Percentiles rank a stretch among this genome's conserved stretches.
Conservation (phyloP, 30 jellyfish, hydroid and myxozoan species). For the Pelagia noctiluca region DNA sequence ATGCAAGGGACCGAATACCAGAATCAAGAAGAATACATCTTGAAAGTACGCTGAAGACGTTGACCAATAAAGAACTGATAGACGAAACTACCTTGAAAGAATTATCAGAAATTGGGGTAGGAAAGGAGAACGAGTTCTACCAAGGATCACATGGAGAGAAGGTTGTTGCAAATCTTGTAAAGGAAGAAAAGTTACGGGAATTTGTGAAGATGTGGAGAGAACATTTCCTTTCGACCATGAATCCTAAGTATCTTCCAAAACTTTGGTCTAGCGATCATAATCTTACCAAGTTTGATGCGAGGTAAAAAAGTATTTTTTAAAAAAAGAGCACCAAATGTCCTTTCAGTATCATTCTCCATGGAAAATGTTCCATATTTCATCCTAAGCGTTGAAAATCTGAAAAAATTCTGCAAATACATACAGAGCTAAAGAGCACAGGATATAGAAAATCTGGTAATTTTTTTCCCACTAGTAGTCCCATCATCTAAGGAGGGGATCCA, state of each 20-base stretch:
- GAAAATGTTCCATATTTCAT: no score
- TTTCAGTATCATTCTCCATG: no score
- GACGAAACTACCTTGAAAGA: slow-evolving; percentile 44
- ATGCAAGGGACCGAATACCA: slow-evolving; percentile 71
- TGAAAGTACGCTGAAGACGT: slow-evolving; percentile 38
- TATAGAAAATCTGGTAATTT: no score
- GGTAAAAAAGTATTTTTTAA: not conserved
- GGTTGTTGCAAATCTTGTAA: slow-evolving; percentile 68
- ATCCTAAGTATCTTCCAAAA: slow-evolving; percentile 82
- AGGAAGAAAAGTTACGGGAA: slow-evolving; percentile 50
- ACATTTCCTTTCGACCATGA: slow-evolving; percentile 82
- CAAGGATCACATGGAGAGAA: slow-evolving; percentile 85
- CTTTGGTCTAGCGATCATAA: slow-evolving; percentile 94
- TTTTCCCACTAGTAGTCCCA: no score
- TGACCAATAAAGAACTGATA: slow-evolving; percentile 21
- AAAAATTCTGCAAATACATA: no score
- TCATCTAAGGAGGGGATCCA: no score
- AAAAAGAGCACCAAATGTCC: not conserved
- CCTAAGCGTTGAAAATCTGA: no score
- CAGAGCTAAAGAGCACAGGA: no score
- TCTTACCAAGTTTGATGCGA: slow-evolving; percentile 14
- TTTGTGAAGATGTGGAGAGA: slow-evolving; percentile 93
- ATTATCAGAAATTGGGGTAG: slow-evolving; percentile 51
- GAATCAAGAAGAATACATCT: slow-evolving; percentile 51
- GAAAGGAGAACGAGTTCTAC: slow-evolving; percentile 55